Evolutionary conservation across 2,113 vertebrate genomes (phyloP).

Genomic region (Gavialis gangeticus): DNA sequence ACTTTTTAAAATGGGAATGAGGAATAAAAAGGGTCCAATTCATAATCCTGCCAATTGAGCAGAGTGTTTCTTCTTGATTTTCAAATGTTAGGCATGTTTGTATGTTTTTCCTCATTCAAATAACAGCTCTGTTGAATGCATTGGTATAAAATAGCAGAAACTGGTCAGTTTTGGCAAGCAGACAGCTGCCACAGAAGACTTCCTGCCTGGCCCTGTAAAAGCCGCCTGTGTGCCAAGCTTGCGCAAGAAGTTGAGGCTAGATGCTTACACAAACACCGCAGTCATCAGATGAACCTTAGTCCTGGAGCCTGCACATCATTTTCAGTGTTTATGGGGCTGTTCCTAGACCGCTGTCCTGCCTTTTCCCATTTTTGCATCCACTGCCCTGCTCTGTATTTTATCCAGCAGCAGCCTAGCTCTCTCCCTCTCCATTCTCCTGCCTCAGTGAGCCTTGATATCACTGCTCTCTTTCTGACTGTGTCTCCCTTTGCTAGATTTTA

Average conservation of each 20-base stretch:
- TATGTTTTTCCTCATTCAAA: slow-evolving; percentile 30
- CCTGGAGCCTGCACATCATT: background rate
- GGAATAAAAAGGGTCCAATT: background rate
- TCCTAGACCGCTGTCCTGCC: background rate
- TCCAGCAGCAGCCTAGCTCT: background rate
- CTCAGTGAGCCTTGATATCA: background rate
- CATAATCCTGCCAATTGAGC: background rate
- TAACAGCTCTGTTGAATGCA: slow-evolving; percentile 35
- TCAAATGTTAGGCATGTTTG: background rate
- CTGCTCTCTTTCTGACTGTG: background rate
- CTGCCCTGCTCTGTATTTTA: background rate
- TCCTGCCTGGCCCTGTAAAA: slow-evolving; percentile 5
- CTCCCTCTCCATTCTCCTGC: background rate
- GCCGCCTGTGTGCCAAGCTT: background rate
- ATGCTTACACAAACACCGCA: background rate
- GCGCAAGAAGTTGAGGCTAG: background rate
- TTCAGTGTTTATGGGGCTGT: background rate
- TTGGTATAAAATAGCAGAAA: slow-evolving; percentile 37
- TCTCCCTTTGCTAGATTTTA: background rate
- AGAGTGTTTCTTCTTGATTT: slow-evolving; percentile 6
- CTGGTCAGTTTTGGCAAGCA: background rate
- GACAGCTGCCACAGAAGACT: background rate
- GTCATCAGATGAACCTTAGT: background rate
- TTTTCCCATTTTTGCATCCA: background rate
- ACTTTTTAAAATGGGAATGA: background rate